phyloP scores from a whole-genome alignment of 2,113 vertebrate species.

The Danionella cerebrum region DNA sequence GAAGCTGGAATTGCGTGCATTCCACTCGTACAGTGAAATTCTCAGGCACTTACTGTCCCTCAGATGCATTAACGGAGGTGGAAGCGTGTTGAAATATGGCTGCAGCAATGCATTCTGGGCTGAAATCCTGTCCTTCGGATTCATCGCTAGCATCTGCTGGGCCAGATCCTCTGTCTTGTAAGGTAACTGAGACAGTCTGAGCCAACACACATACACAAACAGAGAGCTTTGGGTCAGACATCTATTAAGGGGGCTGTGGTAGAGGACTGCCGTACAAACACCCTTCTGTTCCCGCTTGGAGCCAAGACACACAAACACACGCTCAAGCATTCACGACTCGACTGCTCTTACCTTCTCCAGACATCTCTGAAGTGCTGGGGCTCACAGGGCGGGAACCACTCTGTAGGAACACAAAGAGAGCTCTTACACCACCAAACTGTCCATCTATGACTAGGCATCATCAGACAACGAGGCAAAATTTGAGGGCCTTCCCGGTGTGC shows the following conservation, averaged over 20 bases:
- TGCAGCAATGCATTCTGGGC: conserved; percentile 68
- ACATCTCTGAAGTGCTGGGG: conserved; percentile 63
- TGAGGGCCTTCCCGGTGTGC: neutral
- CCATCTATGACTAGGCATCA: conserved; percentile 14
- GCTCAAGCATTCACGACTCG: neutral
- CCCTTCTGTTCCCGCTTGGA: conserved; percentile 36
- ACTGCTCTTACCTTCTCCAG: conserved; percentile 74
- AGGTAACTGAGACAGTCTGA: conserved; percentile 70
- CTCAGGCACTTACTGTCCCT: conserved; percentile 48
- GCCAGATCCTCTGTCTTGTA: conserved; percentile 74
- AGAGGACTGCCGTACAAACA: conserved; percentile 41
- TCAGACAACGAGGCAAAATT: neutral
- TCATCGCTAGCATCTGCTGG: conserved; percentile 69
- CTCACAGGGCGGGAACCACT: conserved; percentile 59
- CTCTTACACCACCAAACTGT: conserved; percentile 21
- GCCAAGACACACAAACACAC: neutral
- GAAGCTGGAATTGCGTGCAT: conserved; percentile 16
- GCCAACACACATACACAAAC: conserved; percentile 39
- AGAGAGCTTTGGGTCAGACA: conserved; percentile 36
- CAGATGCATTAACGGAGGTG: conserved; percentile 71
- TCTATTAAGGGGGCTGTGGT: conserved; percentile 25
- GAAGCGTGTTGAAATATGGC: conserved; percentile 74
- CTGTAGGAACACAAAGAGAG: conserved; percentile 55
- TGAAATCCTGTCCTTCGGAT: conserved; percentile 64
- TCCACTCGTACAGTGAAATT: neutral